Evolutionary conservation across 2,888 invertebrate genomes (phyloP).

Genomic region (Imbricaverruca yamaguchii): DNA sequence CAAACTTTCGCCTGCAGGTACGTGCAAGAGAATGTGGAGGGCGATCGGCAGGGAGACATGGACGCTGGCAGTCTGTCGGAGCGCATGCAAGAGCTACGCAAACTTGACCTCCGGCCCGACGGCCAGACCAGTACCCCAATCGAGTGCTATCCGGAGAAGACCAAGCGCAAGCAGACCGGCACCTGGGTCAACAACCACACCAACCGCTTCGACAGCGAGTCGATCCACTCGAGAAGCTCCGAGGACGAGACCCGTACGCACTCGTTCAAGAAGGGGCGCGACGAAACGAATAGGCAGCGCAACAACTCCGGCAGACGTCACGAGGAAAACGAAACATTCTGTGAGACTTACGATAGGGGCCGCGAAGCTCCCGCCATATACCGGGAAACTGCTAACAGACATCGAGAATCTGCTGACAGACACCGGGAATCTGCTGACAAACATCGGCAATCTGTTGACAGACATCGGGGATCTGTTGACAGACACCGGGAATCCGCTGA

Average conservation of each 20-base stretch:
- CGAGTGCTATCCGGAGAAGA: slow-evolving; percentile 73
- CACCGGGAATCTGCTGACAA: too few relatives aligned
- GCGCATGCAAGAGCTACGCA: not conserved
- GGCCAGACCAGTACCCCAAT: slow-evolving; percentile 69
- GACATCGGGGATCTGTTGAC: not conserved
- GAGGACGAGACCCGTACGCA: slow-evolving; percentile 39
- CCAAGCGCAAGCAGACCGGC: slow-evolving; percentile 78
- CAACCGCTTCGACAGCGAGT: slow-evolving; percentile 64
- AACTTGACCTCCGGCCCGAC: slow-evolving; percentile 62
- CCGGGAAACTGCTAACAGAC: too few relatives aligned
- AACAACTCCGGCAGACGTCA: too few relatives aligned
- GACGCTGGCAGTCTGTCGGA: slow-evolving; percentile 41
- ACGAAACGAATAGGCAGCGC: not conserved
- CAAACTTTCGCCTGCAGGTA: not conserved
- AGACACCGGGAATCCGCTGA: not conserved
- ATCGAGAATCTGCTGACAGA: too few relatives aligned
- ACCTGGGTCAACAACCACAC: slow-evolving; percentile 87
- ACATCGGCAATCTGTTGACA: too few relatives aligned
- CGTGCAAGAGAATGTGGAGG: slow-evolving; percentile 62
- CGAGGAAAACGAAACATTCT: too few relatives aligned
- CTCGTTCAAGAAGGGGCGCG: not conserved
- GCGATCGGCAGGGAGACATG: slow-evolving; percentile 57
- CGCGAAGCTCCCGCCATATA: too few relatives aligned
- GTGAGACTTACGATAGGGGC: too few relatives aligned
- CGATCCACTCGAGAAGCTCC: slow-evolving; percentile 89